Percentiles rank a stretch among this genome's conserved stretches.
Evolutionary conservation across 2,888 invertebrate species (phyloP).

Genomic region (Dynastes grantii): DNA sequence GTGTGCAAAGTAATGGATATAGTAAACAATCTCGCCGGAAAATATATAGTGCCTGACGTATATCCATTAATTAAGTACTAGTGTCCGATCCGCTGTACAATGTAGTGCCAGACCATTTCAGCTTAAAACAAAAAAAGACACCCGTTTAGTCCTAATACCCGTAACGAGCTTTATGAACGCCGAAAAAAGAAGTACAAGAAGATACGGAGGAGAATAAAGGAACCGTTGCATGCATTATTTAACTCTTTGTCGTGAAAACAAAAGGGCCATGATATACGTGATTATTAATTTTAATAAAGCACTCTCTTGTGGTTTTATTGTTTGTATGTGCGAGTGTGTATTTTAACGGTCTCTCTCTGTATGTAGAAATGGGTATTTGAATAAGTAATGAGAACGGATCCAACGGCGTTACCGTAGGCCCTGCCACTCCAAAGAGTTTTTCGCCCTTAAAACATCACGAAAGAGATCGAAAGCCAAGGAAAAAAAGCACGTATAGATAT

Average conservation of each 20-base stretch:
- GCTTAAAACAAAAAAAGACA: conserved; percentile 37
- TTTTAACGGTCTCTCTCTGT: conserved; percentile 38
- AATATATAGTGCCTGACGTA: too few species aligned
- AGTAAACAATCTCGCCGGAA: too few species aligned
- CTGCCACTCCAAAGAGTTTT: conserved; percentile 34
- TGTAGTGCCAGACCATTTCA: not conserved
- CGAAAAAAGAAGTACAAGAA: conserved; percentile 18
- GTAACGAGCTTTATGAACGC: conserved; percentile 35
- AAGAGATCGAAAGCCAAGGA: conserved; percentile 30
- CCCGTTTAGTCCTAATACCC: conserved; percentile 41
- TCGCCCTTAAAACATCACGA: conserved; percentile 43
- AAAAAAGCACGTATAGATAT: conserved; percentile 39
- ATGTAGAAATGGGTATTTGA: conserved; percentile 48
- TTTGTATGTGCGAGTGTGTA: conserved; percentile 41
- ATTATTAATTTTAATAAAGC: conserved; percentile 50
- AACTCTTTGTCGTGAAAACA: conserved; percentile 49
- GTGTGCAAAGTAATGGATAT: too few species aligned
- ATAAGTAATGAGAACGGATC: conserved; percentile 49
- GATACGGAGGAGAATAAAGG: conserved; percentile 39
- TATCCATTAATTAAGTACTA: too few species aligned
- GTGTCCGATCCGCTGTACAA: too few species aligned
- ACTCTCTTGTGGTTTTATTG: conserved; percentile 37
- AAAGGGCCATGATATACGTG: conserved; percentile 45
- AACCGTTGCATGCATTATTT: conserved; percentile 51
- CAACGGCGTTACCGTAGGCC: conserved; percentile 30